These are phyloP conservation scores for Leptopilina myrica DNA, from an alignment of 2,888 invertebrate genomes.

Conservation along the genomic window DNA sequence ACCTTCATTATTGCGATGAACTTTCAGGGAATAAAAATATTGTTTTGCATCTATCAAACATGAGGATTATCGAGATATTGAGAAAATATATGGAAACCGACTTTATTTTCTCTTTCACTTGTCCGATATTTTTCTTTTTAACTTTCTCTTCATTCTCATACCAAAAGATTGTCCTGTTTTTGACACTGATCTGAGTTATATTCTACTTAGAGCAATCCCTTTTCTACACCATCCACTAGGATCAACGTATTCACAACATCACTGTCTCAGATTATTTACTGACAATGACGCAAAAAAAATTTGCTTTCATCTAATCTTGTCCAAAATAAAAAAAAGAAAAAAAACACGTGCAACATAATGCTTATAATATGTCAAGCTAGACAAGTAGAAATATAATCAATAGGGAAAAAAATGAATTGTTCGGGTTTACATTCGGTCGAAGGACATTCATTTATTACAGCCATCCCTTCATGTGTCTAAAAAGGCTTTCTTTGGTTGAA, in stretches of 20 bases:
- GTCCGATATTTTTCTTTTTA: conserved; percentile 32
- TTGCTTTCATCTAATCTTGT: conserved; percentile 20
- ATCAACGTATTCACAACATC: conserved; percentile 40
- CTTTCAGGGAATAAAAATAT: not conserved
- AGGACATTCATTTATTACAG: not conserved
- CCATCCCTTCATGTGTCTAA: no score
- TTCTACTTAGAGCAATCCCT: conserved; percentile 55
- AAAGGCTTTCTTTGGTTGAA: no score
- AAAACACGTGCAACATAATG: conserved; percentile 1
- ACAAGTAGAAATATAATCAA: not conserved
- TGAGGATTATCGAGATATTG: not conserved
- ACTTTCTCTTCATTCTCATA: conserved; percentile 28
- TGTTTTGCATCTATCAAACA: conserved; percentile 1
- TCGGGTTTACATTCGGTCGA: not conserved
- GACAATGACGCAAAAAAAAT: conserved; percentile 5
- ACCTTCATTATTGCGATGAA: not conserved
- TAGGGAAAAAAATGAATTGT: not conserved
- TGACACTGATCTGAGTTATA: conserved; percentile 63
- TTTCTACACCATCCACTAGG: conserved; percentile 42
- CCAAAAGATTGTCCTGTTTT: conserved; percentile 51
- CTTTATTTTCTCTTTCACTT: conserved; percentile 43
- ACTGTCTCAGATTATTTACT: conserved; percentile 33
- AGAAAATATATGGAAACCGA: conserved; percentile 22
- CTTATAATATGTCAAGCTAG: not conserved
- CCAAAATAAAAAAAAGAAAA: not conserved